Base-by-base conservation (phyloP, 2,113 vertebrate genomes). In the Embiotoca jacksoni region DNA sequence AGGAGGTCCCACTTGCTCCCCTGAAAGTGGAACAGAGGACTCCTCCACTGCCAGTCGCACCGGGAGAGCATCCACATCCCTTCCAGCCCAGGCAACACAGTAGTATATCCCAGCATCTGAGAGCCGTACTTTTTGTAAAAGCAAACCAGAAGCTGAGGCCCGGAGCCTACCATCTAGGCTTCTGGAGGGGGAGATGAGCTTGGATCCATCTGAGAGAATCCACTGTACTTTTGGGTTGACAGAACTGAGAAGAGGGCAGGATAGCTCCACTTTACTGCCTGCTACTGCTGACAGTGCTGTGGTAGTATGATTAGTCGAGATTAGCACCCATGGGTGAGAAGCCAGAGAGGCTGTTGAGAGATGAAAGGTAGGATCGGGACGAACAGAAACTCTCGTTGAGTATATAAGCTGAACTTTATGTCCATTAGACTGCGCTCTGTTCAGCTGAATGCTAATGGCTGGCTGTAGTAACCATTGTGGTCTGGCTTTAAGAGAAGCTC, bases 391-490 rank as follows among this genome's bases (percentile, higher is more conserved):
- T 0, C 82, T 90, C 2, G 96, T 94, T 1, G 81, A 92, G 61
- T 96, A 96, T 47, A 93, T 92, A 0, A 99, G 94, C 11, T 95
- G 89, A 9, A 97, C 95, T 64, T 80, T 94, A 2, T 91, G 90
- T n/a, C 93, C 93, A 0, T 94, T 96, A 35, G 97, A 98, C 73
- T 92, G 94, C 0, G 86, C 95, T 47, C 97, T 95, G 73, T 98
- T 94, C 3, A 99, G 91, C 15, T 95, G 96, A 49, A 99, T 91
- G 16, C 94, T 94, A 32, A 99, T 66, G 36, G 90, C 66, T 0
- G 96, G 89, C 75, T 98, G 97, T 87, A 96, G 92, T 30, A 99
- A 83, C 98, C 98, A 99, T 0, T 91, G 88, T 0, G 97, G 97
- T 3, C 90, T 86, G 11, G 95, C 89, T 11, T 88, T 23, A 47